These are phyloP conservation scores for Tiliacea citrago DNA, from an alignment of 2,888 invertebrate species.

Conservation along the genomic window DNA sequence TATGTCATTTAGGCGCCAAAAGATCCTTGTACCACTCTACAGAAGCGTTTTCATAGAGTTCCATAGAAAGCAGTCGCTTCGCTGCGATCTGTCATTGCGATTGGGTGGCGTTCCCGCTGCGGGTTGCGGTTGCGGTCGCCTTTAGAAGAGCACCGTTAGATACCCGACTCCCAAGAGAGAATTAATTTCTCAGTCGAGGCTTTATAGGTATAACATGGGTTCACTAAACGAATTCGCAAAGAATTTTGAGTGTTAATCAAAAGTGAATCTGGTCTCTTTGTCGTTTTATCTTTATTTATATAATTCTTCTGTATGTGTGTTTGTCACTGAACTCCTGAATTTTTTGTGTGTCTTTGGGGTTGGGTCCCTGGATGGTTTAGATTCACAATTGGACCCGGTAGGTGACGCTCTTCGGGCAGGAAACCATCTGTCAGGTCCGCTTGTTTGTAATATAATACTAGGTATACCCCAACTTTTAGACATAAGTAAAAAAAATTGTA, in stretches of 20 bases:
- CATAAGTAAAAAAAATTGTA: neutral
- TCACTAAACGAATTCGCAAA: slow-evolving; percentile 16
- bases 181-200: slow-evolving; percentile 16
- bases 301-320: too few relatives aligned
- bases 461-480: neutral
- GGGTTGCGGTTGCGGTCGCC: neutral
- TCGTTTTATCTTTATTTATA: neutral
- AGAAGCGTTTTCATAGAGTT: neutral
- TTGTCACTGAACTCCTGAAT: too few relatives aligned
- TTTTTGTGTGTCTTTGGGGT: neutral
- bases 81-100: neutral
- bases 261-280: neutral
- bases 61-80: neutral
- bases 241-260: slow-evolving; percentile 1
- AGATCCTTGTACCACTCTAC: neutral
- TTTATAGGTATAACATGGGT: neutral
- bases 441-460: neutral
- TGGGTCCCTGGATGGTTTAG: neutral
- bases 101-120: neutral
- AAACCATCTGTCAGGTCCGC: too few relatives aligned
- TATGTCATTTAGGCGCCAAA: neutral
- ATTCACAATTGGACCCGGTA: neutral
- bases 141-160: neutral
- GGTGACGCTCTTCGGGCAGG: neutral
- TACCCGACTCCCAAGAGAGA: slow-evolving; percentile 7